These are phyloP conservation scores for Hestina assimilis DNA, from an alignment of 1,140 invertebrate genomes.

Conservation along the genomic window DNA sequence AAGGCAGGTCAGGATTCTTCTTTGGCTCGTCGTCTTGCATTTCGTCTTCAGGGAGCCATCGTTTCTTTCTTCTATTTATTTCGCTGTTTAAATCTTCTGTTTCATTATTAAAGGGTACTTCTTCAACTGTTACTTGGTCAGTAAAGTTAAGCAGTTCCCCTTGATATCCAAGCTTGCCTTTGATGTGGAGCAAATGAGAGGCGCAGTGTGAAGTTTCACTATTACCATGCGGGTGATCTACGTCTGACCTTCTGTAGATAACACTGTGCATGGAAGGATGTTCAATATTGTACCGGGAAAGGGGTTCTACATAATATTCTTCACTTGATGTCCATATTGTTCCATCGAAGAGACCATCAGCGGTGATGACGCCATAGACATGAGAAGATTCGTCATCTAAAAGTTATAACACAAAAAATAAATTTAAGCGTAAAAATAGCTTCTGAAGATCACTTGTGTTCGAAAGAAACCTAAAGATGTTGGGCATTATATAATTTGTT, in stretches of 20 bases:
- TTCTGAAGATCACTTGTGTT: too few relatives aligned
- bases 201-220: conserved; percentile 70
- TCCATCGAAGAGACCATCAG: conserved; percentile 93
- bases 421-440: too few relatives aligned
- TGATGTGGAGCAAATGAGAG: conserved; percentile 80
- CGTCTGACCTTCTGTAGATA: conserved; percentile 90
- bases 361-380: conserved; percentile 91
- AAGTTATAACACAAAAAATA: too few relatives aligned
- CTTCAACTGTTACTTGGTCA: conserved; percentile 39
- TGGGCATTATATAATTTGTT: too few relatives aligned
- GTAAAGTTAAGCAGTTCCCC: conserved; percentile 68
- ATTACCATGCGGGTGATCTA: conserved; percentile 80
- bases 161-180: conserved; percentile 57
- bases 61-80: conserved; percentile 68
- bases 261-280: conserved; percentile 85
- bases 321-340: conserved; percentile 87
- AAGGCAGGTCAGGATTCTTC: conserved; percentile 80
- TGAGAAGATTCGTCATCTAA: conserved; percentile 90
- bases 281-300: conserved; percentile 84
- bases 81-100: conserved; percentile 57
- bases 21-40: conserved; percentile 77
- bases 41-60: conserved; percentile 78
- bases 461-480: too few relatives aligned
- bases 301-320: conserved; percentile 92
- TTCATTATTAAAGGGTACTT: conserved; percentile 44